Percentiles rank a stretch among this genome's conserved stretches.
Conservation (phyloP, 2,888 invertebrate genomes). For the Lasioglossum morio region DNA sequence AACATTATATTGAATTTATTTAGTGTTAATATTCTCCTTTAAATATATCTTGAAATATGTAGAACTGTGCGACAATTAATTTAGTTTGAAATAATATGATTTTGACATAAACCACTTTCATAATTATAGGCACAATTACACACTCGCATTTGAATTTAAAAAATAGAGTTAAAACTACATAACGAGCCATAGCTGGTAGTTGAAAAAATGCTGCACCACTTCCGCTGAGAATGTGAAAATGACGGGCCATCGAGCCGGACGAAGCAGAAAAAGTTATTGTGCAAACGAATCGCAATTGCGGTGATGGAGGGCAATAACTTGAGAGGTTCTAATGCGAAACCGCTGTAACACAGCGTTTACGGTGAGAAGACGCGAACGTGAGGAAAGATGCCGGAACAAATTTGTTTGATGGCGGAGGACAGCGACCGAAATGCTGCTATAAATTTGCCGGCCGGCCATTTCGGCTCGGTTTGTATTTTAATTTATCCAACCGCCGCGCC, state of each 20-base stretch:
- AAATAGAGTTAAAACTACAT: no score
- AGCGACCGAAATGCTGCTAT: background rate
- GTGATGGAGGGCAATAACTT: background rate
- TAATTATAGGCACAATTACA: no score
- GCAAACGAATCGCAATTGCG: background rate
- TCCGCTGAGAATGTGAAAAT: background rate
- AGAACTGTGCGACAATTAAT: no score
- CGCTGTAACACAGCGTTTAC: background rate
- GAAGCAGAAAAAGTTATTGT: background rate
- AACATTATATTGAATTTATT: no score
- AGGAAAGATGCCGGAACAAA: background rate
- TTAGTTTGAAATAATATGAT: no score
- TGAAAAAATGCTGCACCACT: background rate
- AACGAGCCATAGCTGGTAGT: no score
- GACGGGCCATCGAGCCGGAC: background rate
- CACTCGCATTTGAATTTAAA: no score
- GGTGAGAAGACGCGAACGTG: background rate
- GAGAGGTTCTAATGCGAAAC: background rate
- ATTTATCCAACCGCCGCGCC: background rate
- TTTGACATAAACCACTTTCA: no score
- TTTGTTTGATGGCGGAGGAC: background rate
- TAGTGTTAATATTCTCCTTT: no score
- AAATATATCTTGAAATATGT: no score
- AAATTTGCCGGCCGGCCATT: background rate
- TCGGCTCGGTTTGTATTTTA: background rate